phyloP scores from a whole-genome alignment of 2,797 vertebrate species.

The Novumbra hubbsi region DNA sequence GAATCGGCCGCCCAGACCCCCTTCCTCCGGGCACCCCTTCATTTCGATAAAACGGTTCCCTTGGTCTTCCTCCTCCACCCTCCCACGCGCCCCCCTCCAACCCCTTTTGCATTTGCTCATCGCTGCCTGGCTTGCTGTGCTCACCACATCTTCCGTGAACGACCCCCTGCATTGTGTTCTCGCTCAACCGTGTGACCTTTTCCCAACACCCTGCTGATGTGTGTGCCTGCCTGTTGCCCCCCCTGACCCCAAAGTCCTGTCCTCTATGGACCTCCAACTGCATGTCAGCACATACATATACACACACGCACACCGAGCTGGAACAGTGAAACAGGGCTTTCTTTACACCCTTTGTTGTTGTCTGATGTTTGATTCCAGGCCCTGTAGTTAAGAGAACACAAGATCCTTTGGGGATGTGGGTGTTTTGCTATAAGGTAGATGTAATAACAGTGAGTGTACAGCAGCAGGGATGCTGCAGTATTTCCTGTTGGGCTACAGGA shows the following conservation, averaged over 20 bases:
- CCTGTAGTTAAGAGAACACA: constrained; percentile 9
- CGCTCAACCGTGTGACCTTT: constrained; percentile 37
- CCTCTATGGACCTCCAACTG: constrained; percentile 28
- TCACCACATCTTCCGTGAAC: constrained; percentile 37
- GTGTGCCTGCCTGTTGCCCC: constrained; percentile 24
- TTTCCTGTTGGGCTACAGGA: neutral
- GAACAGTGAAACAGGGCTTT: constrained; percentile 33
- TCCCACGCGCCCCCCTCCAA: neutral
- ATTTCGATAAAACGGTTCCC: neutral
- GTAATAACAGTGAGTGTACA: neutral
- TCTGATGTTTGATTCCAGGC: constrained; percentile 21
- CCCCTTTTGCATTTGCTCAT: constrained; percentile 9
- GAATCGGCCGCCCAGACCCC: constrained; percentile 5
- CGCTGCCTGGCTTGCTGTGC: constrained; percentile 31
- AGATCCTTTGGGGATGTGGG: neutral
- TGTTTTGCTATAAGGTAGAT: neutral
- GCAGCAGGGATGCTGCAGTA: neutral
- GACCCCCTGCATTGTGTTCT: constrained; percentile 28
- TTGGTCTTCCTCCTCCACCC: constrained; percentile 2
- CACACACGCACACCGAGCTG: constrained; percentile 4
- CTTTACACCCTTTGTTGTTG: constrained; percentile 18
- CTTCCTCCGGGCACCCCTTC: constrained; percentile 11
- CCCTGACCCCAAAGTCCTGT: constrained; percentile 2
- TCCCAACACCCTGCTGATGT: constrained; percentile 27
- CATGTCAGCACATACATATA: constrained; percentile 40